Conservation (phyloP, 2,888 invertebrate genomes). For the Callyntrura guangdongensis region DNA sequence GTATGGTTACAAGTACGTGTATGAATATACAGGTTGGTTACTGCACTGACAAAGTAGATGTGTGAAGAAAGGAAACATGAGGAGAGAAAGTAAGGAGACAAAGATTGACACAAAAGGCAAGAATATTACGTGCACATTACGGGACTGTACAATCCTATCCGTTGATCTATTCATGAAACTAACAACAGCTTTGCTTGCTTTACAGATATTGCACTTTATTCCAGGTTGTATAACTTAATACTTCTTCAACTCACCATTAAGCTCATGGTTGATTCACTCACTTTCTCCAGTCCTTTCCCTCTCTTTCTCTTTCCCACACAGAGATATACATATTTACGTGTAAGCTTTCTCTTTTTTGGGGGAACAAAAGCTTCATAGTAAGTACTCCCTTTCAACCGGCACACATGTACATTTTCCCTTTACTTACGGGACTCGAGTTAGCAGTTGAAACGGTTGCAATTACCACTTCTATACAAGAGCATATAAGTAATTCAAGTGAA, state of each 20-base stretch:
- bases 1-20: not conserved
- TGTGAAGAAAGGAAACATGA: not conserved
- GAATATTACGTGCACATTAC: slow-evolving; percentile 51
- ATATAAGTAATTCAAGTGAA: slow-evolving; percentile 62
- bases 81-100: slow-evolving; percentile 1
- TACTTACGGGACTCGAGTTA: not conserved
- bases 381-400: slow-evolving; percentile 14
- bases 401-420: slow-evolving; percentile 16
- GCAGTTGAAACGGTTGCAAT: slow-evolving; percentile 66
- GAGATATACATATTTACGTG: too few species aligned
- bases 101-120: slow-evolving; percentile 53
- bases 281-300: slow-evolving; percentile 11
- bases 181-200: not conserved
- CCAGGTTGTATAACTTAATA: slow-evolving; percentile 39
- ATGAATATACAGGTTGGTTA: not conserved
- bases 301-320: not conserved
- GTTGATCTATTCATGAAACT: slow-evolving; percentile 32
- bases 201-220: slow-evolving; percentile 9
- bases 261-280: slow-evolving; percentile 31
- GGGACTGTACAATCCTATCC: slow-evolving; percentile 22
- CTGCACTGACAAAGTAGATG: not conserved
- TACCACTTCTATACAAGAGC: slow-evolving; percentile 55
- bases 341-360: not conserved
- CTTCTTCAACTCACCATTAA: slow-evolving; percentile 22
- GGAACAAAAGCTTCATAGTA: not conserved